A percentile compares a stretch with the other conserved stretches of the same genome.
phyloP scores from a whole-genome alignment of 2,888 invertebrate species.

The Dendrolimus pini region DNA sequence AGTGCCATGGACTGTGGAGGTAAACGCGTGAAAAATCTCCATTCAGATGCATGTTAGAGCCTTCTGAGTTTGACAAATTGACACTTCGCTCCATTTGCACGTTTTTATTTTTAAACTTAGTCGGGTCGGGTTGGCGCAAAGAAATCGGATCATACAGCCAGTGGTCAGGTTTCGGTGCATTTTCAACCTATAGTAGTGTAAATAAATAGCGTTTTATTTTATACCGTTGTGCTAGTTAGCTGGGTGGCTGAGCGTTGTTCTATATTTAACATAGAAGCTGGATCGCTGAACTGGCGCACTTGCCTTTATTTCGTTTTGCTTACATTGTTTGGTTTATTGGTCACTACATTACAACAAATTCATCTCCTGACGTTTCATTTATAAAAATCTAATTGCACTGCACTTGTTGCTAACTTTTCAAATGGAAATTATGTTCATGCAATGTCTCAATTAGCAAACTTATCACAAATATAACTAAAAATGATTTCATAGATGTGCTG shows the following conservation, averaged over 20 bases:
- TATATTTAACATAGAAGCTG: conserved; percentile 52
- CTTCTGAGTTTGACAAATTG: conserved; percentile 30
- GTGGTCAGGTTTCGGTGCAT: conserved; percentile 28
- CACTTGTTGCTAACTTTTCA: neutral
- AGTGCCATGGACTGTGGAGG: conserved; percentile 71
- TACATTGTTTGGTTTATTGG: neutral
- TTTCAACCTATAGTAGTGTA: conserved; percentile 22
- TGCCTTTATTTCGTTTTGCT: neutral
- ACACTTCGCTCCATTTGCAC: conserved; percentile 55
- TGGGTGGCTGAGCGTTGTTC: conserved; percentile 50
- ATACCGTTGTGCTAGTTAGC: conserved; percentile 38
- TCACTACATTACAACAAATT: neutral
- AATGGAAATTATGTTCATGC: too few relatives aligned
- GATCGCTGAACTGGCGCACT: neutral
- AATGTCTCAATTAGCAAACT: too few relatives aligned
- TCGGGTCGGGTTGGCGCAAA: conserved; percentile 12
- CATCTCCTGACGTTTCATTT: neutral
- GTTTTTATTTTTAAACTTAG: conserved; percentile 20
- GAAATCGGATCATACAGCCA: conserved; percentile 26
- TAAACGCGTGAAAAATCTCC: conserved; percentile 47
- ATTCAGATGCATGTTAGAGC: conserved; percentile 45
- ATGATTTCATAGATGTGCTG: too few relatives aligned
- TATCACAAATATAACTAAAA: too few relatives aligned
- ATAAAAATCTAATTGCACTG: neutral
- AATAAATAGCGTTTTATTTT: conserved; percentile 17